Percentiles rank a stretch among this genome's conserved stretches.
phyloP scores from a whole-genome alignment of 2,797 vertebrate species.

The Arnoldichthys spilopterus region DNA sequence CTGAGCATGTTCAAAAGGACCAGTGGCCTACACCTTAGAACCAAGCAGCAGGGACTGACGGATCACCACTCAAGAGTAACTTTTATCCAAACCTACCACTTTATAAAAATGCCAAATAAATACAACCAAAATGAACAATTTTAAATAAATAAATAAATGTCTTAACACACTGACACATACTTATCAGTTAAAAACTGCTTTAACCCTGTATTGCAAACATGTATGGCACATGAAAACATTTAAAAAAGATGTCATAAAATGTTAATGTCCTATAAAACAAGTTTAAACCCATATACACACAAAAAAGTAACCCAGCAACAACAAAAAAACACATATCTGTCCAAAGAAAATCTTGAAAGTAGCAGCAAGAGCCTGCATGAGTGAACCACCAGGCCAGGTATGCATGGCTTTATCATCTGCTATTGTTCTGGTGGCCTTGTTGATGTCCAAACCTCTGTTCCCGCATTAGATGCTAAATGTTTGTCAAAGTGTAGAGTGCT shows the following conservation, averaged over 20 bases:
- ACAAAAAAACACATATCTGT: background rate
- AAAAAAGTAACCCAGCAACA: background rate
- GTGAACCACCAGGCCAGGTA: conserved; percentile 24
- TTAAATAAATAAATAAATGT: conserved; percentile 5
- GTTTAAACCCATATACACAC: conserved; percentile 12
- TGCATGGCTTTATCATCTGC: conserved; percentile 43
- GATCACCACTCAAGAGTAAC: conserved; percentile 10
- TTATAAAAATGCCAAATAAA: background rate
- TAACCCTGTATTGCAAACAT: conserved; percentile 20
- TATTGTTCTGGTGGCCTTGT: background rate
- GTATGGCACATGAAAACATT: background rate
- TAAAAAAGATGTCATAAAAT: background rate
- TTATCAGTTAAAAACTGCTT: background rate
- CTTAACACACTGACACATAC: background rate
- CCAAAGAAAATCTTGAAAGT: conserved; percentile 18
- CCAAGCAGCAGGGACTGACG: background rate
- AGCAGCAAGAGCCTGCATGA: conserved; percentile 29
- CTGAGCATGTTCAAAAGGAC: background rate
- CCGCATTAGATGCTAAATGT: background rate
- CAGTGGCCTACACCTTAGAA: background rate
- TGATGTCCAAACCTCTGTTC: conserved; percentile 15
- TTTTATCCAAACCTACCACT: background rate
- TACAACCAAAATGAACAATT: background rate
- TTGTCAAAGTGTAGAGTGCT: background rate
- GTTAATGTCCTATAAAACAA: conserved; percentile 11